Evolutionary conservation across 2,113 vertebrate genomes (phyloP), one percentile per base, ranked within the genome.

Genomic region (Alethe diademata): DNA sequence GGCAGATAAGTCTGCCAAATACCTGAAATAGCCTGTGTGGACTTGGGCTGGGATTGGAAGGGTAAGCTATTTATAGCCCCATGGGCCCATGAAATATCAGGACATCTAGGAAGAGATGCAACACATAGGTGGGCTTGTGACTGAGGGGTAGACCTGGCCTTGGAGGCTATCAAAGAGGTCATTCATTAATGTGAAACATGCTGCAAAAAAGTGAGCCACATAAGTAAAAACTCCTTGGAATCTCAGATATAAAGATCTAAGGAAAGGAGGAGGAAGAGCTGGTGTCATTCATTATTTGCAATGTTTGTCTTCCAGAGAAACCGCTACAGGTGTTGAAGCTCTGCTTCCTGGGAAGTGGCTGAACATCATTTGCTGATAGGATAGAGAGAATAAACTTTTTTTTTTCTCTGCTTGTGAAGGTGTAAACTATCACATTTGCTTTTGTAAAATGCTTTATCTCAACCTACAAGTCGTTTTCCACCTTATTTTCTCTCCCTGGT

Each of bases 311-410:
- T 51, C 36, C 2, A 2, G 45, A 67, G 11, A 36, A 76, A 43
- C 14, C 0, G 0, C 62, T 67, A 8, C 7, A 43, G 1, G 9
- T 51, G 22, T 33, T 69, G 45, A 69, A 60, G 26, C 38, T 33
- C 53, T 36, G 43, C 36, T 67, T 36, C 22, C 33, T 50, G 26
- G 26, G 14, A 86, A 28, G 36, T 22, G 26, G 14, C 53, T 75
- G 43, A 67, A 43, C 7, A 43, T 51, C 36, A 35, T 14, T 51
- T 18, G 36, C 14, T 43, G 33, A 31, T 12, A 51, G 45, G 22
- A 76, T 48, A 58, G 8, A 36, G 14, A 50, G 61, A 43, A 33
- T 6, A 67, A 67, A 35, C 12, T 19, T 45, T 35, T 33, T 56
- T 67, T 51, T 62, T 12, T 1, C 43, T 43, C 36, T 36, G 18